Conservation (phyloP, 2,797 vertebrate genomes). For the Denticeps clupeoides region DNA sequence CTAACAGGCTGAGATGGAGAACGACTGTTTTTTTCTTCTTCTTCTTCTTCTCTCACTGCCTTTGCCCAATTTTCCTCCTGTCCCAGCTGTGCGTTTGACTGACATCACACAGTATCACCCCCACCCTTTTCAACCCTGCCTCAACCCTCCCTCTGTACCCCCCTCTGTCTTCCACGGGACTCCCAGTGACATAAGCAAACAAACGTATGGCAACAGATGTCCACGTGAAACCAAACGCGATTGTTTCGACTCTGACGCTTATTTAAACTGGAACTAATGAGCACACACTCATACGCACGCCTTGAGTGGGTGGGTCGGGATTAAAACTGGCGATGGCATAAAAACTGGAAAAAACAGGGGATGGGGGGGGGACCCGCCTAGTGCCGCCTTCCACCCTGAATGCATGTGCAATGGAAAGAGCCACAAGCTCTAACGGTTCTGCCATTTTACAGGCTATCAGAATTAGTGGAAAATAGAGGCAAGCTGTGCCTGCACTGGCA, state of each 20-base stretch:
- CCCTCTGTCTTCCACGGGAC: neutral
- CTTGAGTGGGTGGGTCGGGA: no score
- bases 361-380: neutral
- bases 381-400: neutral
- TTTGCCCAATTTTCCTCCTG: constrained; percentile 51
- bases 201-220: no score
- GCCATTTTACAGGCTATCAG: constrained; percentile 45
- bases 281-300: constrained; percentile 2
- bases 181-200: constrained; percentile 4
- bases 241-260: no score
- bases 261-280: no score
- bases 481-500: neutral
- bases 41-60: constrained; percentile 49
- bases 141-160: neutral
- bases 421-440: constrained; percentile 32
- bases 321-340: no score
- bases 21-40: constrained; percentile 19
- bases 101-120: constrained; percentile 44
- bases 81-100: constrained; percentile 42
- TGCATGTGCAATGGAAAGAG: constrained; percentile 12
- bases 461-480: constrained; percentile 31
- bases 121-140: neutral
- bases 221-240: no score
- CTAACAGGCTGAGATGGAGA: constrained; percentile 17
- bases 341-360: neutral